phyloP scores from a whole-genome alignment of 2,888 invertebrate genomes.

The Chromoteleia sp. region DNA sequence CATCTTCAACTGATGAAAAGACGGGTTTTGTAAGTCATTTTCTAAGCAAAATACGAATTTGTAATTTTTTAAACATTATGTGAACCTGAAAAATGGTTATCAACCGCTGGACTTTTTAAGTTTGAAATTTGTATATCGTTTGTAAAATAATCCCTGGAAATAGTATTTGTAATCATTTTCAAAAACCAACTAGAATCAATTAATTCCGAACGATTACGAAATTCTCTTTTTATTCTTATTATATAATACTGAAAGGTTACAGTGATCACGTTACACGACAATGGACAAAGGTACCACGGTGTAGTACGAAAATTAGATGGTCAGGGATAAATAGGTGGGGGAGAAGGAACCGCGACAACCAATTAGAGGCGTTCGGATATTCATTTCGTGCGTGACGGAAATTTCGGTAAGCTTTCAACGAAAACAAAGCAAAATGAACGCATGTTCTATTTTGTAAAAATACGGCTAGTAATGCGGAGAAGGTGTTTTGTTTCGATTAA shows the following conservation, averaged over 20 bases:
- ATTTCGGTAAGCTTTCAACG: constrained; percentile 41
- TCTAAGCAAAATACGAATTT: too few relatives aligned
- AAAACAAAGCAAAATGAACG: constrained; percentile 29
- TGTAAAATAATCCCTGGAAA: too few relatives aligned
- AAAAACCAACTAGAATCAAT: not conserved
- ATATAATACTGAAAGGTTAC: constrained; percentile 28
- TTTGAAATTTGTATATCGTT: too few relatives aligned
- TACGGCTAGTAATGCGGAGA: too few relatives aligned
- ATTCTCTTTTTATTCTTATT: constrained; percentile 13
- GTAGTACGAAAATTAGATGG: constrained; percentile 60
- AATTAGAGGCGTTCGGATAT: constrained; percentile 59
- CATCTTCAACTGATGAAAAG: too few relatives aligned
- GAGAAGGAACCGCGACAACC: constrained; percentile 54
- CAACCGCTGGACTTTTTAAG: too few relatives aligned
- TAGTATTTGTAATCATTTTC: too few relatives aligned
- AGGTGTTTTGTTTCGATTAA: too few relatives aligned
- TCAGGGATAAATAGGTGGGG: constrained; percentile 52
- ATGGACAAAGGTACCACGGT: constrained; percentile 34
- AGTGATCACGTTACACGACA: constrained; percentile 38
- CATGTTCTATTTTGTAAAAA: too few relatives aligned
- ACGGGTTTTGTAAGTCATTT: too few relatives aligned
- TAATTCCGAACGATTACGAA: not conserved
- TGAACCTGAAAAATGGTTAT: too few relatives aligned
- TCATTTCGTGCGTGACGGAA: constrained; percentile 55
- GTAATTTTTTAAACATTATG: too few relatives aligned